Evolutionary conservation across 2,797 vertebrate species (phyloP).

Genomic region (Pangasius larnaudii): DNA sequence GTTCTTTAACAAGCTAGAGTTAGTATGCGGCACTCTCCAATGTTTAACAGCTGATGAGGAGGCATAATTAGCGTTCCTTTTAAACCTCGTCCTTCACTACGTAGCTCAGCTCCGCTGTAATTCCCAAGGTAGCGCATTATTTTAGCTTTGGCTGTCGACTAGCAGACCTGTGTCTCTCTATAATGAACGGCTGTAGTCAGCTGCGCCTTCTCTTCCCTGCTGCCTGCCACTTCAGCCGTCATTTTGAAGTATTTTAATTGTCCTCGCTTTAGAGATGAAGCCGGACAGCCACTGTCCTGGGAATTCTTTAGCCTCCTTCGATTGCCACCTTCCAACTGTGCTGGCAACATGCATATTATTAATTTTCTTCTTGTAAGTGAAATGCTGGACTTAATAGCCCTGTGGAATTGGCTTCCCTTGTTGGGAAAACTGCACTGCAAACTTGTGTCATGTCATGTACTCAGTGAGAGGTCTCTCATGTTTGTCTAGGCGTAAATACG

Average conservation of each 20-base stretch:
- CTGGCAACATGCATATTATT: conserved; percentile 21
- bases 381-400: conserved; percentile 4
- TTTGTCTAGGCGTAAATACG: background rate
- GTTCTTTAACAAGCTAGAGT: conserved; percentile 34
- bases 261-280: conserved; percentile 59
- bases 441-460: background rate
- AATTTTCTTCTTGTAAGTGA: background rate
- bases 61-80: conserved; percentile 44
- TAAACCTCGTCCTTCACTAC: conserved; percentile 35
- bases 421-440: background rate
- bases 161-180: conserved; percentile 51
- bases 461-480: background rate
- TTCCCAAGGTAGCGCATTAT: conserved; percentile 53
- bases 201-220: conserved; percentile 50
- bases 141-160: conserved; percentile 52
- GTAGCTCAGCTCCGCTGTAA: conserved; percentile 32
- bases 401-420: conserved; percentile 13
- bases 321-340: conserved; percentile 23
- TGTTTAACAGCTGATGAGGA: conserved; percentile 44
- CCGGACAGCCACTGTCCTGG: conserved; percentile 8
- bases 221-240: conserved; percentile 50
- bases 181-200: conserved; percentile 62
- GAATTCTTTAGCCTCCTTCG: conserved; percentile 22
- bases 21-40: background rate
- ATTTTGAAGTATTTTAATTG: conserved; percentile 63